Conservation (phyloP, 2,797 vertebrate genomes). For the Rhadinocentrus ornatus region DNA sequence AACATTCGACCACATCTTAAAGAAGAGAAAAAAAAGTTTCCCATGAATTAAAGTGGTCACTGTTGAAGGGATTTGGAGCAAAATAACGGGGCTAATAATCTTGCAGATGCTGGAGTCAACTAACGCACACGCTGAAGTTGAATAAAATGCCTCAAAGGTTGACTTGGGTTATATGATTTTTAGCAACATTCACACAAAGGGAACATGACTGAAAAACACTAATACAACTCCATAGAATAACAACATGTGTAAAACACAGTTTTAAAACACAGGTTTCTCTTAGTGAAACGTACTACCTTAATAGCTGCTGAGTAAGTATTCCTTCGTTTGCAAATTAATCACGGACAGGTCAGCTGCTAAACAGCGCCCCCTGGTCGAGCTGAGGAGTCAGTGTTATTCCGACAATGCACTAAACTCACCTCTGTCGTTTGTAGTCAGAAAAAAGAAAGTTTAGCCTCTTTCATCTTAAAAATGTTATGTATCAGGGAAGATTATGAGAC, state of each 20-base stretch:
- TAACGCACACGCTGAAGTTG: not conserved
- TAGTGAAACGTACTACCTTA: slow-evolving; percentile 10
- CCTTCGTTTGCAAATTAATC: not conserved
- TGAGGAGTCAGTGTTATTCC: not conserved
- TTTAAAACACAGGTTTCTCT: slow-evolving; percentile 25
- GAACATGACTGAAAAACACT: not conserved
- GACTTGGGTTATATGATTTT: not conserved
- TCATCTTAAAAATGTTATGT: not conserved
- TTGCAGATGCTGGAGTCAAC: slow-evolving; percentile 25
- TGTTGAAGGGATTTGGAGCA: slow-evolving; percentile 31
- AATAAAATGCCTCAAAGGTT: not conserved
- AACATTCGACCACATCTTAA: slow-evolving; percentile 70
- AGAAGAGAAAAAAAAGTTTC: slow-evolving; percentile 21
- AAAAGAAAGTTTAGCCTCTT: too few species aligned
- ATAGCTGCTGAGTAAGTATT: slow-evolving; percentile 3
- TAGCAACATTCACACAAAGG: not conserved
- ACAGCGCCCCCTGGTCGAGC: slow-evolving; percentile 12
- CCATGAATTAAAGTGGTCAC: slow-evolving; percentile 42
- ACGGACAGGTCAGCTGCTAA: slow-evolving; percentile 5
- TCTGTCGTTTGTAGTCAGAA: too few species aligned
- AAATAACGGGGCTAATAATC: slow-evolving; percentile 20
- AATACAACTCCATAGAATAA: not conserved
- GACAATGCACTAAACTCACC: too few species aligned
- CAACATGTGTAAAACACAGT: too few species aligned
- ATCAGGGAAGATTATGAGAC: not conserved